Percentiles rank a stretch among this genome's conserved stretches.
Conservation (phyloP, 2,888 invertebrate species). For the Rhogogaster chlorosoma region DNA sequence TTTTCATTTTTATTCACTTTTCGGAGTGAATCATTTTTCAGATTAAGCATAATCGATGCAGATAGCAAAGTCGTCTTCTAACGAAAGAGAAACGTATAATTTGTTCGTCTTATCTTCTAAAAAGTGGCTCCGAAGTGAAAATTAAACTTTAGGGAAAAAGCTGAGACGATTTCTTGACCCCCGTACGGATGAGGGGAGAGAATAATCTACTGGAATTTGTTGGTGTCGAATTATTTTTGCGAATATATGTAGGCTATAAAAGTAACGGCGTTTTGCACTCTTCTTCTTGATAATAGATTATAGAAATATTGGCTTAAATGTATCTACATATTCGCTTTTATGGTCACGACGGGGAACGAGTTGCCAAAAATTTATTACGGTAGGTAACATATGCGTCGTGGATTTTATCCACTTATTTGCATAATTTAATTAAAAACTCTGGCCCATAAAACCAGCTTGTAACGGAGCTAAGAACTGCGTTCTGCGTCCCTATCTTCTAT, state of each 20-base stretch:
- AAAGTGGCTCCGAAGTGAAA: neutral
- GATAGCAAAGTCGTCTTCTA: neutral
- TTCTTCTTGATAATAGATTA: neutral
- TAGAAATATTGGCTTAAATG: conserved; percentile 1
- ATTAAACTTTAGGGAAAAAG: neutral
- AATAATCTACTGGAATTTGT: neutral
- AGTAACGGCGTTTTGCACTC: neutral
- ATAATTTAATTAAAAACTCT: conserved; percentile 48
- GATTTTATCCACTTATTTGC: conserved; percentile 29
- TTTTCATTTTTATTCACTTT: neutral
- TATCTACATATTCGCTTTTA: conserved; percentile 22
- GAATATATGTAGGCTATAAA: neutral
- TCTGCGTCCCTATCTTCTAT: conserved; percentile 11
- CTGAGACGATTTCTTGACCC: neutral
- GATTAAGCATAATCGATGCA: neutral
- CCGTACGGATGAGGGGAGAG: neutral
- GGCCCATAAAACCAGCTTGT: conserved; percentile 12
- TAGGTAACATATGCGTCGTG: conserved; percentile 22
- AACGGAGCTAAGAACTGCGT: neutral
- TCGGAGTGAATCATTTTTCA: neutral
- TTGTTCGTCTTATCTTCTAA: neutral
- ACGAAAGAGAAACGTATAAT: neutral
- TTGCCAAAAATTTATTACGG: neutral
- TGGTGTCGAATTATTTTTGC: neutral
- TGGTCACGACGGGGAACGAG: neutral